phyloP scores from a whole-genome alignment of 2,113 vertebrate species.

The Odontesthes bonariensis region DNA sequence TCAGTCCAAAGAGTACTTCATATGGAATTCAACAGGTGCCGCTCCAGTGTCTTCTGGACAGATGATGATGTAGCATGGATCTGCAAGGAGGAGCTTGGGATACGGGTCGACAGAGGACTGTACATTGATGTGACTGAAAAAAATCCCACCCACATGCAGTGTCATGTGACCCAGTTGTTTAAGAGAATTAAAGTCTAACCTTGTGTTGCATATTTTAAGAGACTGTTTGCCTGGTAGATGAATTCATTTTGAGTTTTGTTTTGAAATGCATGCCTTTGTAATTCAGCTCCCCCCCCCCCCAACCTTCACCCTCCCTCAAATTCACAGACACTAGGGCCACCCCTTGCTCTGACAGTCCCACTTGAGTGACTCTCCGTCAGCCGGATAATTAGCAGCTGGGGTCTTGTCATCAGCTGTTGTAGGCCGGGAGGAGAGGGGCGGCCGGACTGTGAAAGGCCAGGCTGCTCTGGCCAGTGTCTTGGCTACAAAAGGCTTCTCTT shows the following conservation, averaged over 20 bases:
- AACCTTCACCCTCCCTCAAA: slow-evolving; percentile 34
- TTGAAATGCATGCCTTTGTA: slow-evolving; percentile 15
- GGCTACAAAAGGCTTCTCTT: slow-evolving; percentile 77
- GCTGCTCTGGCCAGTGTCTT: slow-evolving; percentile 66
- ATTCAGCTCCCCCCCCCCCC: slow-evolving; percentile 33
- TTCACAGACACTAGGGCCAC: slow-evolving; percentile 69
- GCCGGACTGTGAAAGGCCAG: slow-evolving; percentile 68
- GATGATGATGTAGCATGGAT: slow-evolving; percentile 68
- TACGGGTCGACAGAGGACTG: background rate
- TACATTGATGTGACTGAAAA: slow-evolving; percentile 11
- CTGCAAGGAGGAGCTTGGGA: background rate
- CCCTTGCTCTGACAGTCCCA: slow-evolving; percentile 73
- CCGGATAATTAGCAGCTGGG: slow-evolving; percentile 82
- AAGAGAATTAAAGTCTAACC: background rate
- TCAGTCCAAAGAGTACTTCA: slow-evolving; percentile 91
- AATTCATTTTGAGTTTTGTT: slow-evolving; percentile 10
- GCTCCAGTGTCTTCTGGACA: slow-evolving; percentile 85
- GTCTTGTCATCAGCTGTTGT: slow-evolving; percentile 77
- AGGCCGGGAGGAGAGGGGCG: slow-evolving; percentile 57
- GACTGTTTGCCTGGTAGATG: background rate
- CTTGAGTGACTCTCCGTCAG: slow-evolving; percentile 81
- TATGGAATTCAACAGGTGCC: slow-evolving; percentile 94
- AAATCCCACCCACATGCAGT: background rate
- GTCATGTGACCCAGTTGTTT: background rate
- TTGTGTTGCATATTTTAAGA: background rate